Evolutionary conservation across 2,113 vertebrate genomes (phyloP).

Genomic region (Labrus mixtus): DNA sequence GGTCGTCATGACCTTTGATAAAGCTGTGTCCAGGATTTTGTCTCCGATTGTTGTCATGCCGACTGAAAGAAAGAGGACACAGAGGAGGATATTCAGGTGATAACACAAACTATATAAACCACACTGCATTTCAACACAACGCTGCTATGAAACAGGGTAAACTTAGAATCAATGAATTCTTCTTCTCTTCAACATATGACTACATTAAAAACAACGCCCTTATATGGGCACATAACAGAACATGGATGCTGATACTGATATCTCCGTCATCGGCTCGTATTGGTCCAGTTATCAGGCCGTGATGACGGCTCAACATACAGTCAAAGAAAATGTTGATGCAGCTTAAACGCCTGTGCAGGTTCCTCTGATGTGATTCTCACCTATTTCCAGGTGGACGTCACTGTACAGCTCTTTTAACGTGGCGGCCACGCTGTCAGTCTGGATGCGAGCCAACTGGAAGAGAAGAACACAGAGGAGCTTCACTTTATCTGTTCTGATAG

Average conservation of each 20-base stretch:
- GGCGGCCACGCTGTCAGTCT: constrained; percentile 89
- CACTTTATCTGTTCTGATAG: not conserved
- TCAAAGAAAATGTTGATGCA: not conserved
- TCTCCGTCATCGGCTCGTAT: no score
- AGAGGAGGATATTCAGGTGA: not conserved
- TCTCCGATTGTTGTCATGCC: constrained; percentile 96
- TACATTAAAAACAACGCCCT: no score
- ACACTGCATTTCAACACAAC: no score
- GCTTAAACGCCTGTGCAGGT: not conserved
- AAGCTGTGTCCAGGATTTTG: constrained; percentile 95
- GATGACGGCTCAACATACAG: not conserved
- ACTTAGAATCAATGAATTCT: no score
- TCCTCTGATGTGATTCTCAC: constrained; percentile 76
- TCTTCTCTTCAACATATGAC: no score
- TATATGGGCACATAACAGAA: no score
- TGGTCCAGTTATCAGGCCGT: not conserved
- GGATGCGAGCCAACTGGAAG: constrained; percentile 91
- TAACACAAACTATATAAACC: not conserved
- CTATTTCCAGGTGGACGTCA: constrained; percentile 86
- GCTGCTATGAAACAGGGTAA: no score
- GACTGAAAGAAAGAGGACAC: constrained; percentile 84
- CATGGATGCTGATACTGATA: no score
- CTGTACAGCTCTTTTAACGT: constrained; percentile 86
- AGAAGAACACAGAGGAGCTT: constrained; percentile 28
- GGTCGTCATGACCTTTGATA: constrained; percentile 88